Base-by-base conservation (phyloP, 2,888 invertebrate genomes). In the Lasioglossum lativentre region DNA sequence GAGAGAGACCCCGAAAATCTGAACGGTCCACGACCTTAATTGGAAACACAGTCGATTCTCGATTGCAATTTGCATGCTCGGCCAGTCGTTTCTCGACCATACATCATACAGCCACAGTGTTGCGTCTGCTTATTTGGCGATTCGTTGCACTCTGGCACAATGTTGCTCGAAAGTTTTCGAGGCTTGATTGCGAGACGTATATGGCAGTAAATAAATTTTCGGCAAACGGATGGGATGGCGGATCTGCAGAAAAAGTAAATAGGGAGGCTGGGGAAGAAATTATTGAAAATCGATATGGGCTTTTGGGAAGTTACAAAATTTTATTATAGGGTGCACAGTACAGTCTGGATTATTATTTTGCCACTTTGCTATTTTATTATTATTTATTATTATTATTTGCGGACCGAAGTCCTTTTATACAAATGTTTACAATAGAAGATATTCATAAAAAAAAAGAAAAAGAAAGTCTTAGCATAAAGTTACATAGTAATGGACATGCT, bases 1-100 rank as follows among this genome's bases (percentile, higher is more conserved):
- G 23, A 66, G 8, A 19, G 30, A 34, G 14, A 12, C 12, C 27
- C 56, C 52, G 34, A 83, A 76, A 76, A 76, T 16, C 40, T 40
- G 19, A 2, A 52, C 34, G 59, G 40, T 40, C 59, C n/a, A 6
- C 34, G 72, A 45, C 70, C 45, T 77, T 77, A 56, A 77, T 77
- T 77, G 47, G 52, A 70, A 66, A 27, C 12, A 27, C n/a, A 19
- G 75, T 27, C 42, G 40, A 8, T 59, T 40, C 27, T 40, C 42
- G 30, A 27, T 23, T 38, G 45, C 4, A 66, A 76, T 76, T 76
- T 76, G 66, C 63, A 40, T 30, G 59, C 23, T 0, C 42, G 59
- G 63, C 42, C 30, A 42, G 42, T 19, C n/a, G 19, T 76, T 66
- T 34, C n/a, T 66, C 34, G 34, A 5, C 1, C 38, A 12, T 68